Evolutionary conservation across 2,797 vertebrate species (phyloP), one percentile per base, ranked within the genome.

Genomic region (Chrosomus eos): DNA sequence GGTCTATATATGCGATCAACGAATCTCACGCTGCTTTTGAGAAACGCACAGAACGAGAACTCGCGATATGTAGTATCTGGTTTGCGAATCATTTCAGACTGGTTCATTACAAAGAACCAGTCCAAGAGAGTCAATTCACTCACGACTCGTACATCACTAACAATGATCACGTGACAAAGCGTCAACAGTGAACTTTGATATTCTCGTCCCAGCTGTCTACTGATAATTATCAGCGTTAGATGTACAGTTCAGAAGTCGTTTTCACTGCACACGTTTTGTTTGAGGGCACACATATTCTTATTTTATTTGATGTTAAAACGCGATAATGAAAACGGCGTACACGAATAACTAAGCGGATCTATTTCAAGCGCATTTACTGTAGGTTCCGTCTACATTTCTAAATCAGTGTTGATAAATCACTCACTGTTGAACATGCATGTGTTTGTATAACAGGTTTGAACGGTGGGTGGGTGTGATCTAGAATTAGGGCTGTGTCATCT

Each of bases 181-280:
- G 3, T 26, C 70, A 77, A 58, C 8, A 3, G 14, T 26, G 16
- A 79, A 87, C 88, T 82, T 76, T 85, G 80, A 55, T 80, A 70
- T 8, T 2, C 16, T 51, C 73, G 28, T 19, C 18, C 16, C n/a
- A 4, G 14, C 2, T 10, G 58, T 74, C 60, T 68, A 28, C 3
- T 51, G 82, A 68, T 55, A 55, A 23, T 40, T 77, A 83, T 70
- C 62, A 70, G 48, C 48, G 18, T 28, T n/a, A 33, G 31, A 31
- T 43, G 19, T 23, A 16, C 31, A 31, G 14, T 78, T 11, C 10
- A 70, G 14, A 70, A 60, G 36, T 77, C 36, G 66, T 45, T 53
- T 66, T 40, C 19, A 18, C 38, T 1, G n/a, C 36, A 68, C 5
- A 33, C 26, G 36, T 43, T 8, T 43, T 58, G 62, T 68, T 36